Evolutionary conservation across 1,140 invertebrate species (phyloP).

Genomic region (Atta cephalotes): DNA sequence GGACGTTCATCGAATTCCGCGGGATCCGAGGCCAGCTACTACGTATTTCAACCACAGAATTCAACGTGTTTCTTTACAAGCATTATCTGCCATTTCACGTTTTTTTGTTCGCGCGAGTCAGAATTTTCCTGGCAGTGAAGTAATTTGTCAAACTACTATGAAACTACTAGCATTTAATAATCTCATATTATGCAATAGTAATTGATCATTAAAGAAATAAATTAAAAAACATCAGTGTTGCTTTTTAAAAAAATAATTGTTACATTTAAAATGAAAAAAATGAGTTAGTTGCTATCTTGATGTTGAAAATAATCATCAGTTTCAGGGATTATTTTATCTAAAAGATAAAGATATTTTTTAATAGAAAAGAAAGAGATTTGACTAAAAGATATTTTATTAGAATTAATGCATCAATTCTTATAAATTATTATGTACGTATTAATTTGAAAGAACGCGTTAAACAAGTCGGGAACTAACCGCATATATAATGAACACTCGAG

Average conservation of each 20-base stretch:
- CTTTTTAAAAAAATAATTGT: background rate
- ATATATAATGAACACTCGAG: constrained; percentile 22
- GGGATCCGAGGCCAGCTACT: constrained; percentile 51
- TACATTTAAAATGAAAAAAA: constrained; percentile 10
- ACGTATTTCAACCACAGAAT: background rate
- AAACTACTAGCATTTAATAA: constrained; percentile 1
- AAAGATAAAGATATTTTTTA: background rate
- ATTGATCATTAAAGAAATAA: background rate
- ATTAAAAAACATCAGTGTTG: background rate
- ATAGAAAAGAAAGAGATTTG: no score
- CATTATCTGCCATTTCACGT: constrained; percentile 30
- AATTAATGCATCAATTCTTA: background rate
- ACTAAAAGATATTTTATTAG: no score
- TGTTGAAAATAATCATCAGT: constrained; percentile 3
- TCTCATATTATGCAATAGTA: background rate
- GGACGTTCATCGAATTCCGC: constrained; percentile 67
- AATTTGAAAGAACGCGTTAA: background rate
- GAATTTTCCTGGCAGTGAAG: background rate
- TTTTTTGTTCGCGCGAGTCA: constrained; percentile 27
- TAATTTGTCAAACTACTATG: background rate
- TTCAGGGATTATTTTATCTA: background rate
- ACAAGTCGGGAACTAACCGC: background rate
- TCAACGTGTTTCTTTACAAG: constrained; percentile 34
- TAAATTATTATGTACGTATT: constrained; percentile 32
- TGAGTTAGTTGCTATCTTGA: background rate